A percentile compares a stretch with the other conserved stretches of the same genome.
phyloP scores from a whole-genome alignment of 1,140 invertebrate species.

The Drosophila prosaltans region DNA sequence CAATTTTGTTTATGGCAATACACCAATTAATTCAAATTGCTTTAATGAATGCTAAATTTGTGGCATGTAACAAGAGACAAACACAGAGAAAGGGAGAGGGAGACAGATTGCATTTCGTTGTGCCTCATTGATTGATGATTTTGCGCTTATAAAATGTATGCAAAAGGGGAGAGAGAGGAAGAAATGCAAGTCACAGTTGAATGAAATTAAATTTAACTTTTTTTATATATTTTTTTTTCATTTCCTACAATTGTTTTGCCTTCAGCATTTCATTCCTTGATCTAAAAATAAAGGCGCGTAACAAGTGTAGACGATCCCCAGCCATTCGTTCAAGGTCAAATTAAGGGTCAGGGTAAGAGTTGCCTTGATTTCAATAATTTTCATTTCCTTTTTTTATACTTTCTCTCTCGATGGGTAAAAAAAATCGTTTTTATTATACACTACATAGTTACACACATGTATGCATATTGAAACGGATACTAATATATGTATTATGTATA shows the following conservation, averaged over 20 bases:
- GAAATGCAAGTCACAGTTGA: constrained; percentile 20
- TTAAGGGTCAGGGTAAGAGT: neutral
- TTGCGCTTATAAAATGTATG: constrained; percentile 40
- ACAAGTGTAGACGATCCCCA: neutral
- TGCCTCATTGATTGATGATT: constrained; percentile 16
- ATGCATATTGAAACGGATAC: too few species aligned
- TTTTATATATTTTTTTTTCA: constrained; percentile 19
- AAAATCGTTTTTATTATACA: too few species aligned
- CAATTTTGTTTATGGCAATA: constrained; percentile 44
- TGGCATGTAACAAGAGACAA: neutral
- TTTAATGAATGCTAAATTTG: constrained; percentile 5
- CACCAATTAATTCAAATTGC: constrained; percentile 10
- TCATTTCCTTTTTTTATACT: too few species aligned
- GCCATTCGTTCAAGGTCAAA: neutral
- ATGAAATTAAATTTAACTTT: constrained; percentile 18
- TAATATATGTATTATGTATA: too few species aligned
- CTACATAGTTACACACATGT: too few species aligned
- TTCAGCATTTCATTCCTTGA: constrained; percentile 6
- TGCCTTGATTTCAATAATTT: neutral
- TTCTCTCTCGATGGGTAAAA: too few species aligned
- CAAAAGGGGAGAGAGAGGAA: neutral
- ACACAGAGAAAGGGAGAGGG: neutral
- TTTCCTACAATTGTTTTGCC: constrained; percentile 33
- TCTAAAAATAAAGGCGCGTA: neutral
- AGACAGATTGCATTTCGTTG: constrained; percentile 32